Percentiles rank a stretch among this genome's conserved stretches.
phyloP scores from a whole-genome alignment of 1,140 invertebrate genomes.

The Drosophila truncata region DNA sequence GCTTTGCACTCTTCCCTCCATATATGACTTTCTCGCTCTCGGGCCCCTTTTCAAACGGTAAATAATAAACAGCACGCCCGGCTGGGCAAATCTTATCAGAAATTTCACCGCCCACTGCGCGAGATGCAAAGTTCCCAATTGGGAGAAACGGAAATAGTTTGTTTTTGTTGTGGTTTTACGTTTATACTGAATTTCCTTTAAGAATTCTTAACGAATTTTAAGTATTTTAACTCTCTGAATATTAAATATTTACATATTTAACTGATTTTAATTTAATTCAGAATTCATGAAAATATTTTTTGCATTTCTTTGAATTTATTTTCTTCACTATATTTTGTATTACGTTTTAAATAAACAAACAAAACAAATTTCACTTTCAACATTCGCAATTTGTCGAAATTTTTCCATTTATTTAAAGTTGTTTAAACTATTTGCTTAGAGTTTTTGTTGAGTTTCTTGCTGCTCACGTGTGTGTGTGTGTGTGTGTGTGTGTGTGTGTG shows the following conservation, averaged over 20 bases:
- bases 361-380: background rate
- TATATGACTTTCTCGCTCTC: background rate
- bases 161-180: background rate
- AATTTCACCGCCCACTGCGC: background rate
- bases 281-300: no score
- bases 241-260: no score
- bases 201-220: no score
- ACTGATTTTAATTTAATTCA: no score
- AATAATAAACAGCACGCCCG: conserved; percentile 36
- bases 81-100: conserved; percentile 36
- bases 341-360: background rate
- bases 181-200: no score
- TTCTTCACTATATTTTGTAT: background rate
- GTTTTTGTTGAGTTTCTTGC: conserved; percentile 1
- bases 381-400: conserved; percentile 5
- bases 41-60: conserved; percentile 25
- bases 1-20: conserved; percentile 9
- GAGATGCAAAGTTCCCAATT: conserved; percentile 32
- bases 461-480: conserved; percentile 19
- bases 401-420: conserved; percentile 5
- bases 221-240: no score
- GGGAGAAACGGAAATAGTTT: background rate
- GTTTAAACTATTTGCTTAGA: conserved; percentile 21
- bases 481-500: conserved; percentile 19
- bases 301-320: no score